phyloP scores from a whole-genome alignment of 2,113 vertebrate species.

The Notechis scutatus region DNA sequence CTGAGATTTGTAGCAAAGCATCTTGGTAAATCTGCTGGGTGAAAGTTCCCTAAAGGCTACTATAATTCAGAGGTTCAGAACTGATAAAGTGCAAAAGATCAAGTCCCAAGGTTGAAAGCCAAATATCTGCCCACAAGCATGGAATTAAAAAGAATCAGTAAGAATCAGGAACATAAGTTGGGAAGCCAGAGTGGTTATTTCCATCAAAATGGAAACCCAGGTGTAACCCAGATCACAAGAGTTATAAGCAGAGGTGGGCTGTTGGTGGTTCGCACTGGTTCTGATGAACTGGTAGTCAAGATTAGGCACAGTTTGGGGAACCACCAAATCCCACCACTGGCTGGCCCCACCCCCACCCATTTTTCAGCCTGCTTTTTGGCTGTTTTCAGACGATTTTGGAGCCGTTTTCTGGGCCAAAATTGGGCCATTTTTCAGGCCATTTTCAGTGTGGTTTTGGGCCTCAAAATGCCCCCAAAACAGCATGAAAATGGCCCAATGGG shows the following conservation, averaged over 20 bases:
- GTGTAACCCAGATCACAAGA: too few relatives aligned
- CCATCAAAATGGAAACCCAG: background rate
- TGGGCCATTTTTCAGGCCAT: too few relatives aligned
- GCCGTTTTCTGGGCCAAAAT: too few relatives aligned
- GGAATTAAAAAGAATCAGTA: background rate
- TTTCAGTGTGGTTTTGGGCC: too few relatives aligned
- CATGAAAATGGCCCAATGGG: background rate
- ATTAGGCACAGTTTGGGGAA: too few relatives aligned
- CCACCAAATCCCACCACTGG: too few relatives aligned
- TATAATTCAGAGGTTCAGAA: background rate
- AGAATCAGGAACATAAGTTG: background rate
- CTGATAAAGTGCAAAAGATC: background rate
- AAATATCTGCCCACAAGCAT: background rate
- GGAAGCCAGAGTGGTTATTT: background rate
- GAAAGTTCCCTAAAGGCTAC: background rate
- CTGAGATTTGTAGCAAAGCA: background rate
- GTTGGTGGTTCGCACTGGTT: too few relatives aligned
- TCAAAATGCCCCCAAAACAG: too few relatives aligned
- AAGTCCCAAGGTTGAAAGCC: background rate
- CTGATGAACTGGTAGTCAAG: too few relatives aligned
- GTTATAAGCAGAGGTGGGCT: background rate
- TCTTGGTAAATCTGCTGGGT: background rate
- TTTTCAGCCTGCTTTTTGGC: too few relatives aligned
- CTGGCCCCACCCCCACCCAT: too few relatives aligned
- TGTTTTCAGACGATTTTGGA: too few relatives aligned